Base-by-base conservation (phyloP, 2,797 vertebrate genomes). In the Pogonophryne albipinna region DNA sequence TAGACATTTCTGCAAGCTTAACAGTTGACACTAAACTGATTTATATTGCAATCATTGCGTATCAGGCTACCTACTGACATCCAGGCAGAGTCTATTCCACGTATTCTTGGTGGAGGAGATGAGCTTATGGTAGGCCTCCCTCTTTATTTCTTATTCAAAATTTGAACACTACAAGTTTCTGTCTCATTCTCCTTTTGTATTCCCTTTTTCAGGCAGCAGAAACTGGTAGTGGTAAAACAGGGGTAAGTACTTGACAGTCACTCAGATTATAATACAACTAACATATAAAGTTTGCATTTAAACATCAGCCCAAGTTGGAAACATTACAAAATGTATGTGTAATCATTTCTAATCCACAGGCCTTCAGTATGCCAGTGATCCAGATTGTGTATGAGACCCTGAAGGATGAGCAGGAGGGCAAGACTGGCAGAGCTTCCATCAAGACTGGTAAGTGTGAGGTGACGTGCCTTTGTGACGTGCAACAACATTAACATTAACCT, bases 221-320 rank as follows among this genome's bases (percentile, higher is more conserved):
- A 94, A 99, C 98, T 0, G 98, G 98, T 2, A 99, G 98, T 73
- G 98, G 98, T n/a, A 99, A 99, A 95, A 99, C 98, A 58, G 98
- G 98, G 77, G 98, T 99, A 94, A 96, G 97, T 97, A 50, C n/a
- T 31, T 46, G 17, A 72, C 15, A 71, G 4, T 20, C 0, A 14
- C 14, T 44, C 31, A 10, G 0, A 55, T 67, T 42, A 41, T 2
- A 44, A 27, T 56, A 0, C 9, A 52, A 0, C 8, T 31, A 6
- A 60, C 16, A 1, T 23, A 9, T 64, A 42, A 16, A 27, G 11
- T 51, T 27, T 52, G 13, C 1, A 45, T 38, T 49, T 45, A 15
- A 6, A 31, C 13, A 20, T 31, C 16, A 46, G 2, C 3, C 58
- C 41, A 51, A 51, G 50, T 38, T n/a, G 31, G 41, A 19, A 17